A percentile compares a stretch with the other conserved stretches of the same genome.
Evolutionary conservation across 2,888 invertebrate genomes (phyloP).

Genomic region (Harmothoe impar): DNA sequence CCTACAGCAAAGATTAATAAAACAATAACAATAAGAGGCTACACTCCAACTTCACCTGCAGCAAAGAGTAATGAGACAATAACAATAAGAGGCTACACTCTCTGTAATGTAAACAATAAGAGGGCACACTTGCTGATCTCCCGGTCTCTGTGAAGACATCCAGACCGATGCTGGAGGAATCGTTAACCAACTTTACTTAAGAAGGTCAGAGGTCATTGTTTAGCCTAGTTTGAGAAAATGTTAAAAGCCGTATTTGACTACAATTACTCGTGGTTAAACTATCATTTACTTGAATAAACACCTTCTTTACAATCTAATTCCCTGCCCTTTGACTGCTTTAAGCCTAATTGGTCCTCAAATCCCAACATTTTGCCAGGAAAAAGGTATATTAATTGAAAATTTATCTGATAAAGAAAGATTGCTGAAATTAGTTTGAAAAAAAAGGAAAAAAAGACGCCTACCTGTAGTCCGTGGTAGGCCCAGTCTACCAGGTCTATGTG

Average conservation of each 20-base stretch:
- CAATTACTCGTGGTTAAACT: too few species aligned
- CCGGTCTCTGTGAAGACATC: constrained; percentile 73
- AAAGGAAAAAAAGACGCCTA: too few species aligned
- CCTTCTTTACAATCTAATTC: not conserved
- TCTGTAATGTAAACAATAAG: not conserved
- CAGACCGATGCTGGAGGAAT: constrained; percentile 65
- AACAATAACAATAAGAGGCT: too few species aligned
- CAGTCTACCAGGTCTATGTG: constrained; percentile 73
- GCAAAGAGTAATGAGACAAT: not conserved
- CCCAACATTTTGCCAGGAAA: not conserved
- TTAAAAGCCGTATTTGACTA: too few species aligned
- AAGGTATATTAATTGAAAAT: not conserved
- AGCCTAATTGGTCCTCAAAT: too few species aligned
- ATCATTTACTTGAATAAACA: too few species aligned
- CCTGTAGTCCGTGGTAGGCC: constrained; percentile 72
- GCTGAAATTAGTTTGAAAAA: too few species aligned
- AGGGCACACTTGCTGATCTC: too few species aligned
- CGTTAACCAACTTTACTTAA: constrained; percentile 70
- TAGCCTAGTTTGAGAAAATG: too few species aligned
- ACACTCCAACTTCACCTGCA: too few species aligned
- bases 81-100: not conserved
- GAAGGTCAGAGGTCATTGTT: too few species aligned
- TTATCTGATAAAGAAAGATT: not conserved
- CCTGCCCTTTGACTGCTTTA: not conserved
- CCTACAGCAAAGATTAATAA: too few species aligned